Evolutionary conservation across 2,797 vertebrate species (phyloP).

Genomic region (Chelon auratus): DNA sequence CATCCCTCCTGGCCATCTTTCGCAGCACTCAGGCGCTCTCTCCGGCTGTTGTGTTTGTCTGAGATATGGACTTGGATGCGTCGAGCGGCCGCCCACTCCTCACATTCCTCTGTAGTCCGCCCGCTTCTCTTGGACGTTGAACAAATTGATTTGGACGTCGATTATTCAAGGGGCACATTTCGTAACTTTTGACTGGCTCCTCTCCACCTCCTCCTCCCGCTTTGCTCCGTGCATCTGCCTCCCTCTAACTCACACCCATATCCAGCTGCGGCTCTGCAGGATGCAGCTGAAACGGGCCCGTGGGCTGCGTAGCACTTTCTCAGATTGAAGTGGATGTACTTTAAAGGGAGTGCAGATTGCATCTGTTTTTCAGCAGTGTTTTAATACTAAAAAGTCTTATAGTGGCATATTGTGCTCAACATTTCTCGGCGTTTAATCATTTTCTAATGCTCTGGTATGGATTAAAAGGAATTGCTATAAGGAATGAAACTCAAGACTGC

Average conservation of each 20-base stretch:
- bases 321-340: conserved; percentile 33
- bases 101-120: conserved; percentile 73
- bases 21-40: conserved; percentile 48
- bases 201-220: conserved; percentile 49
- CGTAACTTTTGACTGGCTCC: conserved; percentile 69
- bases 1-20: conserved; percentile 65
- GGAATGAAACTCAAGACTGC: conserved; percentile 59
- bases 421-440: conserved; percentile 46
- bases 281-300: conserved; percentile 46
- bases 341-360: conserved; percentile 29
- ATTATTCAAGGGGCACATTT: conserved; percentile 75
- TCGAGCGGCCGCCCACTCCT: conserved; percentile 64
- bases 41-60: conserved; percentile 69
- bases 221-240: conserved; percentile 36
- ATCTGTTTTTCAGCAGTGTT: conserved; percentile 18
- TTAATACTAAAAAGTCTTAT: conserved; percentile 28
- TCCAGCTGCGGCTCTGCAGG: conserved; percentile 57
- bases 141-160: conserved; percentile 77
- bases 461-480: conserved; percentile 49
- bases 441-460: conserved; percentile 32
- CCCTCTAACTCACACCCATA: conserved; percentile 43
- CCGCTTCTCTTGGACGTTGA: conserved; percentile 67
- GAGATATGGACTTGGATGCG: conserved; percentile 75
- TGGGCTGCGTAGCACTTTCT: conserved; percentile 58
- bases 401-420: conserved; percentile 22